These are phyloP conservation scores for Illadopsis cleaveri DNA, from an alignment of 2,113 vertebrate species.

Conservation along the genomic window DNA sequence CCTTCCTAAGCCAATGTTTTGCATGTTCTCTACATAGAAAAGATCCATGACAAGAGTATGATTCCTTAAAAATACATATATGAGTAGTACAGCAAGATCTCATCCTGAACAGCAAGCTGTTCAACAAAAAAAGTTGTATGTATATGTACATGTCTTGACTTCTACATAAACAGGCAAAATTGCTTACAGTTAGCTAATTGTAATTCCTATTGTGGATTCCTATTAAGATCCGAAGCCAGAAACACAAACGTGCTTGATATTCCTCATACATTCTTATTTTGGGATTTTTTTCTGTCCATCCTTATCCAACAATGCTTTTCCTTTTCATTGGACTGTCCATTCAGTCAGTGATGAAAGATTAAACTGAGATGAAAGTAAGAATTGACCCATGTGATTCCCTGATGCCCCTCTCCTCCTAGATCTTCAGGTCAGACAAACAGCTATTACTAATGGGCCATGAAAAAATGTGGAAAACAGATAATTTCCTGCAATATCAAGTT, in stretches of 20 bases:
- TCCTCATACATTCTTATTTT: neutral
- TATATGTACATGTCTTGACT: neutral
- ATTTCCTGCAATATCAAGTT: neutral
- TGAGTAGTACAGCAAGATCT: neutral
- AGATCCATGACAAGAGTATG: neutral
- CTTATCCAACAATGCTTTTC: neutral
- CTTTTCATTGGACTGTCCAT: neutral
- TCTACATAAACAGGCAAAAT: neutral
- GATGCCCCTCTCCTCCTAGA: neutral
- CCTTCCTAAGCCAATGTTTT: neutral
- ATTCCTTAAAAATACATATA: neutral
- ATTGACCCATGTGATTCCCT: neutral
- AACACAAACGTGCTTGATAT: neutral
- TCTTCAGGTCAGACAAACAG: neutral
- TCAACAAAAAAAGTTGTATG: neutral
- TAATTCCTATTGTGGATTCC: neutral
- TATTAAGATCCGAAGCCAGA: neutral
- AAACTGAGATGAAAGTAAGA: constrained; percentile 12
- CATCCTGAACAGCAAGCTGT: neutral
- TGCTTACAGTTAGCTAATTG: neutral
- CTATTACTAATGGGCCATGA: neutral
- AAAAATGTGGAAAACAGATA: neutral
- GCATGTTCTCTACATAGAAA: neutral
- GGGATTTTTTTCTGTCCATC: neutral
- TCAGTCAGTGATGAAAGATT: neutral